Evolutionary conservation across 2,797 vertebrate species (phyloP).

Genomic region (Parauchenoglanis punctatus): DNA sequence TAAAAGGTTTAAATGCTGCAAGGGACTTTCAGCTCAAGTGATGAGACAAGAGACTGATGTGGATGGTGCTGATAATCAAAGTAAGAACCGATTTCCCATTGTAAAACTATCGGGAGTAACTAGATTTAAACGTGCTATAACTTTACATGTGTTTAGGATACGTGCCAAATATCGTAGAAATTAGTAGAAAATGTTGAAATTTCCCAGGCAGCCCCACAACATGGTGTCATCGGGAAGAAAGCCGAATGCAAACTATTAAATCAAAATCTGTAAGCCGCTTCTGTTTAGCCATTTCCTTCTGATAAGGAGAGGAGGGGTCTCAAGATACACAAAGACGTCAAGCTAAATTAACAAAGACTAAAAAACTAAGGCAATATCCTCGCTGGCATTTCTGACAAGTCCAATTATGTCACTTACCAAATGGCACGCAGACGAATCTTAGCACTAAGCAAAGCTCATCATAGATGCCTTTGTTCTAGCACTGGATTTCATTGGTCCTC

Average conservation of each 20-base stretch:
- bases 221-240: too few relatives aligned
- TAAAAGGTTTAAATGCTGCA: neutral
- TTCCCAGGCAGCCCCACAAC: neutral
- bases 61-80: neutral
- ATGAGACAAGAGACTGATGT: neutral
- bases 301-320: neutral
- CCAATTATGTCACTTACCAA: slow-evolving; percentile 52
- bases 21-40: neutral
- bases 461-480: slow-evolving; percentile 42
- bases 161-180: neutral
- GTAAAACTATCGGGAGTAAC: neutral
- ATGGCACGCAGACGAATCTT: slow-evolving; percentile 35
- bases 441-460: slow-evolving; percentile 47
- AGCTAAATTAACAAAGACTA: slow-evolving; percentile 24
- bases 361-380: slow-evolving; percentile 32
- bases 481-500: slow-evolving; percentile 45
- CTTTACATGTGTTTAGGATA: neutral
- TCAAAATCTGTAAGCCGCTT: neutral
- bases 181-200: neutral
- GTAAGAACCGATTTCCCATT: neutral
- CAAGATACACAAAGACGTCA: slow-evolving; percentile 31
- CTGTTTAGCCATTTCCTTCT: slow-evolving; percentile 14
- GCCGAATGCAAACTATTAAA: neutral
- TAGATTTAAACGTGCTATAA: neutral
- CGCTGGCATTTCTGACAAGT: slow-evolving; percentile 41